These are phyloP conservation scores for Petrolisthes cinctipes DNA, from an alignment of 2,888 invertebrate species.

Conservation along the genomic window DNA sequence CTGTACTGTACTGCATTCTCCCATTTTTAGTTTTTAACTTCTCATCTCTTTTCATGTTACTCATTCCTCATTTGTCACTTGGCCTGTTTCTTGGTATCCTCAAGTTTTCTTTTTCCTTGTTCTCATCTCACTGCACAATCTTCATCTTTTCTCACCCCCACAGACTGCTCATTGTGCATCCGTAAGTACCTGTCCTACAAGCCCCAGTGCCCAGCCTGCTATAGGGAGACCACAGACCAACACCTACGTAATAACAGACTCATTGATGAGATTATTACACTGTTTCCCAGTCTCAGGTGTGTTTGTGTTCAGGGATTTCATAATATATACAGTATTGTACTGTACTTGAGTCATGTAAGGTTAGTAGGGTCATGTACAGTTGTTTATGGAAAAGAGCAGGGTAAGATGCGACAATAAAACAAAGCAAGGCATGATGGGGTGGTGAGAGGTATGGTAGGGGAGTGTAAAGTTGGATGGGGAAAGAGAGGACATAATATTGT, in stretches of 20 bases:
- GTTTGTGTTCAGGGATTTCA: too few relatives aligned
- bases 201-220: conserved; percentile 73
- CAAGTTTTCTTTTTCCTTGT: background rate
- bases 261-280: conserved; percentile 71
- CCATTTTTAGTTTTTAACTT: too few relatives aligned
- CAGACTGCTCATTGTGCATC: conserved; percentile 73
- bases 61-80: too few relatives aligned
- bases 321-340: too few relatives aligned
- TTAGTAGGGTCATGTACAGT: too few relatives aligned
- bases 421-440: too few relatives aligned
- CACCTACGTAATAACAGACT: conserved; percentile 72
- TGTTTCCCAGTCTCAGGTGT: conserved; percentile 66
- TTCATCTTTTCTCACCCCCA: background rate
- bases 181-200: conserved; percentile 73
- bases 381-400: too few relatives aligned
- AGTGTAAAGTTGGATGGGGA: background rate
- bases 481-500: background rate
- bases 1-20: too few relatives aligned
- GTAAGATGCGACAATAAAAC: too few relatives aligned
- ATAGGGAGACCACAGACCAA: conserved; percentile 71
- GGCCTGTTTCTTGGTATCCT: background rate
- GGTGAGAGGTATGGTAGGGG: too few relatives aligned
- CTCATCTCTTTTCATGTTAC: too few relatives aligned
- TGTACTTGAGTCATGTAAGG: too few relatives aligned
- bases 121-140: conserved; percentile 8